Evolutionary conservation across 2,113 vertebrate genomes (phyloP).

Genomic region (Muntiacus muntjak): DNA sequence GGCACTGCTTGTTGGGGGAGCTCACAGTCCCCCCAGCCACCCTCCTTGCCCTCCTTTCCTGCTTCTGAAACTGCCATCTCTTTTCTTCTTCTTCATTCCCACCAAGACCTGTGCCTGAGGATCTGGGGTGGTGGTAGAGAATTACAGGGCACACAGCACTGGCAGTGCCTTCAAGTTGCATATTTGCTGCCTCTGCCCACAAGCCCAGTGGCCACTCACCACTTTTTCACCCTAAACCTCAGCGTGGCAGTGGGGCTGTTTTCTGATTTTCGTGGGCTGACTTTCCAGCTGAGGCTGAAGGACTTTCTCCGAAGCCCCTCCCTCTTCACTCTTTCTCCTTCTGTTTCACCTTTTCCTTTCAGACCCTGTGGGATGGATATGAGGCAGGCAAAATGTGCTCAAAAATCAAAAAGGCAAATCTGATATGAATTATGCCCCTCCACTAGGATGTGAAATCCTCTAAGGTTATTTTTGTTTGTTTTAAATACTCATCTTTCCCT

Average conservation of each 20-base stretch:
- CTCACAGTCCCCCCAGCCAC: background rate
- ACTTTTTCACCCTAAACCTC: background rate
- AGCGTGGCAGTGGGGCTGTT: background rate
- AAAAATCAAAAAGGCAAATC: background rate
- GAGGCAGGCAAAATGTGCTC: background rate
- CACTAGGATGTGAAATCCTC: background rate
- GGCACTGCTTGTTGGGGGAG: background rate
- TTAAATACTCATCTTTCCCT: background rate
- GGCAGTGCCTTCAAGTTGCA: background rate
- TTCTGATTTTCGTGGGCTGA: background rate
- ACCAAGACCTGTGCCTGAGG: background rate
- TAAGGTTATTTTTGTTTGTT: background rate
- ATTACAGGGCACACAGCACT: too few relatives aligned
- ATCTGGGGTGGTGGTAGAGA: background rate
- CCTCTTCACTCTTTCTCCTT: too few relatives aligned
- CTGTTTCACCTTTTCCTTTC: background rate
- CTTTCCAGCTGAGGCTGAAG: background rate
- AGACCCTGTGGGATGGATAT: background rate
- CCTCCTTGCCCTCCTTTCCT: background rate
- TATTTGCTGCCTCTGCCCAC: too few relatives aligned
- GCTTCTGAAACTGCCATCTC: background rate
- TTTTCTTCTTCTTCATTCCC: background rate
- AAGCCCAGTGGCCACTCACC: background rate
- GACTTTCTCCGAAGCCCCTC: too few relatives aligned
- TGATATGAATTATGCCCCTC: background rate